A percentile compares a stretch with the other conserved stretches of the same genome.
phyloP scores from a whole-genome alignment of 2,113 vertebrate species.

The Spilogale gracilis region DNA sequence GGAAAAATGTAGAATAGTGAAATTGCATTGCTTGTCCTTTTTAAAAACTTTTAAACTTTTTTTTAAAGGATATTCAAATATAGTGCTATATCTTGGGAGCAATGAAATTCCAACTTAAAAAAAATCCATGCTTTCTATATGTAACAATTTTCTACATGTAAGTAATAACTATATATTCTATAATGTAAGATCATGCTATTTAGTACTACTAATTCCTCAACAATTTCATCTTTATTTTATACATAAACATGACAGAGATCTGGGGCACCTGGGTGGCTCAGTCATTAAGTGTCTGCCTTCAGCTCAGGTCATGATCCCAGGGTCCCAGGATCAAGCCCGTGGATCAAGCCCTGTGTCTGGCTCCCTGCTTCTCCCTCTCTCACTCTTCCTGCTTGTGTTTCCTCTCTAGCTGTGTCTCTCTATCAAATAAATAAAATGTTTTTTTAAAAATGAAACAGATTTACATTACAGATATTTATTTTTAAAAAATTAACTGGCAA shows the following conservation, averaged over 20 bases:
- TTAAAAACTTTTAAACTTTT: background rate
- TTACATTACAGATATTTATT: background rate
- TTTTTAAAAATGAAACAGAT: background rate
- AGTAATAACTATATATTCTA: too few species aligned
- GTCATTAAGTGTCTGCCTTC: too few species aligned
- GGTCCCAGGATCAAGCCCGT: too few species aligned
- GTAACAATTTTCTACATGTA: background rate
- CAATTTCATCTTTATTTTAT: background rate
- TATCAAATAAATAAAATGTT: too few species aligned
- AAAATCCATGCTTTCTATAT: background rate
- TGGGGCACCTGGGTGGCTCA: too few species aligned
- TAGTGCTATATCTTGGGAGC: background rate
- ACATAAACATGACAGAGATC: background rate
- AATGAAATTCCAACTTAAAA: conserved; percentile 24
- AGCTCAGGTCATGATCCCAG: too few species aligned
- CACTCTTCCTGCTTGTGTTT: too few species aligned
- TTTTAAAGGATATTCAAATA: background rate
- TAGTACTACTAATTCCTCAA: background rate
- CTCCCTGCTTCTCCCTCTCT: too few species aligned
- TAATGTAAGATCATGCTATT: background rate
- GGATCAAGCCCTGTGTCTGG: too few species aligned
- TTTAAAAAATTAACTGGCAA: background rate
- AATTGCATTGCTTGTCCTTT: background rate
- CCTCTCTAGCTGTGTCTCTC: too few species aligned
- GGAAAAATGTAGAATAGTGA: background rate